Evolutionary conservation across 2,888 invertebrate genomes (phyloP).

Genomic region (Kuschelorhynchus macadamiae): DNA sequence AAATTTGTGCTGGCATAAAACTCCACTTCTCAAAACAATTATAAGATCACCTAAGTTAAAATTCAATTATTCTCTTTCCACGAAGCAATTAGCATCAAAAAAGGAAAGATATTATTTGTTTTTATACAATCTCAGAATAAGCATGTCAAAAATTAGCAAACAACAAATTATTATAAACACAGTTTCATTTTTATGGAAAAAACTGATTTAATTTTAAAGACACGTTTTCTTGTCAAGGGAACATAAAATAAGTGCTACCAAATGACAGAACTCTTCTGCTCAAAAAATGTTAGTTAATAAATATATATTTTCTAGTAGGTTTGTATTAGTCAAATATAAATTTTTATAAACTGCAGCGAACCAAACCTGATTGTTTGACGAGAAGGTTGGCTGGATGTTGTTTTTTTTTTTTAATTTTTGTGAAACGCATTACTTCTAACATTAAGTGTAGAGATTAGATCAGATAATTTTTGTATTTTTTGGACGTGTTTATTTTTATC

Average conservation of each 20-base stretch:
- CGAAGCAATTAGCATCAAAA: no score
- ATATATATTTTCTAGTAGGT: constrained; percentile 33
- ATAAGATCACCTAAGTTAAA: no score
- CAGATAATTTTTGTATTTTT: constrained; percentile 39
- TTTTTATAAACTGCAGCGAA: constrained; percentile 21
- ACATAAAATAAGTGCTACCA: neutral
- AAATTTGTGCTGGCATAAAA: no score
- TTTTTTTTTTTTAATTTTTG: constrained; percentile 15
- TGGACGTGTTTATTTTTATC: constrained; percentile 28
- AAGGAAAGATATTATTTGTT: no score
- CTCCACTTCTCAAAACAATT: no score
- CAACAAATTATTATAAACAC: constrained; percentile 21
- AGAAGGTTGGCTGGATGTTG: neutral
- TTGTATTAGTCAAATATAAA: constrained; percentile 30
- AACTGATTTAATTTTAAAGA: neutral
- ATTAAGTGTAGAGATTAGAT: constrained; percentile 34
- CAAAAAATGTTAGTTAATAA: constrained; percentile 27
- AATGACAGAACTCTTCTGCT: constrained; percentile 17
- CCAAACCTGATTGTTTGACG: constrained; percentile 7
- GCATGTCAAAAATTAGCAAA: no score
- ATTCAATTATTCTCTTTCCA: no score
- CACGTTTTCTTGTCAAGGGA: neutral
- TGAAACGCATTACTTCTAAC: constrained; percentile 12
- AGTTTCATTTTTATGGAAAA: neutral
- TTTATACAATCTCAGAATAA: no score